Conservation (phyloP, 2,797 vertebrate genomes). For the Todus mexicanus region DNA sequence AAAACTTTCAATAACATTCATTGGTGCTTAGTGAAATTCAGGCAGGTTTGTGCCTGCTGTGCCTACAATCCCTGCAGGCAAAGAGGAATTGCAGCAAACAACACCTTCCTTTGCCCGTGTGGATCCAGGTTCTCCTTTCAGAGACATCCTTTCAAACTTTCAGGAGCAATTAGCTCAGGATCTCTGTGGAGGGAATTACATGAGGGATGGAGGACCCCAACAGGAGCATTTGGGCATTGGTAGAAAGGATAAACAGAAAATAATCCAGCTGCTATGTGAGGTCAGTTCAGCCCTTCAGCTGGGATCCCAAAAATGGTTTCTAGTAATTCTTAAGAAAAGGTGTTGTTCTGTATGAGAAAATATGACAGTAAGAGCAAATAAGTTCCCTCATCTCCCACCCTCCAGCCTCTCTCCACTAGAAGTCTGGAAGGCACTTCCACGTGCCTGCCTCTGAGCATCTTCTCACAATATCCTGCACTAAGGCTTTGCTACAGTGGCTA, state of each 20-base stretch:
- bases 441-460: background rate
- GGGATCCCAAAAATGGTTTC: background rate
- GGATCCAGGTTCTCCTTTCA: background rate
- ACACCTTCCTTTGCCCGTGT: background rate
- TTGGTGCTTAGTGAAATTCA: background rate
- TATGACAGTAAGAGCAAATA: background rate
- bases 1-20: conserved; percentile 2
- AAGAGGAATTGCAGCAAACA: conserved; percentile 2
- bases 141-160: background rate
- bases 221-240: background rate
- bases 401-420: background rate
- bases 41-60: conserved; percentile 29
- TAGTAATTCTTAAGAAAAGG: background rate
- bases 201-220: background rate
- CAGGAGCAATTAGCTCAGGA: background rate
- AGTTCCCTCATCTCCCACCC: background rate
- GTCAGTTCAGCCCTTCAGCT: background rate
- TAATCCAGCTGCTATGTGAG: background rate
- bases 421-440: background rate
- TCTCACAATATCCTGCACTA: background rate
- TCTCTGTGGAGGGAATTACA: background rate
- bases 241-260: background rate
- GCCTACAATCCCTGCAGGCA: background rate
- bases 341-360: background rate
- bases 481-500: background rate